A percentile compares a stretch with the other conserved stretches of the same genome.
Evolutionary conservation across 2,113 vertebrate species (phyloP).

Genomic region (Daphoenositta chrysoptera): DNA sequence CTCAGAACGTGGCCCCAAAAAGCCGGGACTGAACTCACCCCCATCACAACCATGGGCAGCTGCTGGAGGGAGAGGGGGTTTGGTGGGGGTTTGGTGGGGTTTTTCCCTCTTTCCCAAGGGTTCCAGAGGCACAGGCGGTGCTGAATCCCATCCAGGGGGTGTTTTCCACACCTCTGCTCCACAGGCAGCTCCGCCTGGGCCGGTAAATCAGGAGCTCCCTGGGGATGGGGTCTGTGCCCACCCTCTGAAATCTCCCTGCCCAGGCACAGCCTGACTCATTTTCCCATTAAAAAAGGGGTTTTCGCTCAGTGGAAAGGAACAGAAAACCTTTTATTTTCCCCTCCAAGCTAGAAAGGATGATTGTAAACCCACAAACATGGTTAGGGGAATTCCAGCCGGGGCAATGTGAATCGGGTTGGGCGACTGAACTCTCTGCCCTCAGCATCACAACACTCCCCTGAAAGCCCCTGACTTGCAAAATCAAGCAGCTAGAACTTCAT

Average conservation of each 20-base stretch:
- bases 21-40: background rate
- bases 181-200: background rate
- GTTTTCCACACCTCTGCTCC: background rate
- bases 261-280: background rate
- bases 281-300: background rate
- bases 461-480: background rate
- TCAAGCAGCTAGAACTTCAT: background rate
- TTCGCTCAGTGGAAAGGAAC: background rate
- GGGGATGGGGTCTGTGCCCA: background rate
- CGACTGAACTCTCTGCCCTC: background rate
- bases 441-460: background rate
- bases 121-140: background rate
- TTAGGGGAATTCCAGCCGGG: background rate
- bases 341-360: background rate
- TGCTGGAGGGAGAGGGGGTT: background rate
- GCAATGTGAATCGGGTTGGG: accelerated
- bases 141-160: background rate
- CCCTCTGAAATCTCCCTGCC: background rate
- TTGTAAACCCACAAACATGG: background rate
- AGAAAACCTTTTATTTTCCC: background rate
- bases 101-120: background rate
- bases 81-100: accelerated
- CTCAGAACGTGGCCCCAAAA: background rate
- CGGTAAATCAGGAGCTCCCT: background rate
- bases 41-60: background rate